These are phyloP conservation scores for Eospalax fontanierii DNA, from an alignment of 2,797 vertebrate genomes.

Conservation along the genomic window DNA sequence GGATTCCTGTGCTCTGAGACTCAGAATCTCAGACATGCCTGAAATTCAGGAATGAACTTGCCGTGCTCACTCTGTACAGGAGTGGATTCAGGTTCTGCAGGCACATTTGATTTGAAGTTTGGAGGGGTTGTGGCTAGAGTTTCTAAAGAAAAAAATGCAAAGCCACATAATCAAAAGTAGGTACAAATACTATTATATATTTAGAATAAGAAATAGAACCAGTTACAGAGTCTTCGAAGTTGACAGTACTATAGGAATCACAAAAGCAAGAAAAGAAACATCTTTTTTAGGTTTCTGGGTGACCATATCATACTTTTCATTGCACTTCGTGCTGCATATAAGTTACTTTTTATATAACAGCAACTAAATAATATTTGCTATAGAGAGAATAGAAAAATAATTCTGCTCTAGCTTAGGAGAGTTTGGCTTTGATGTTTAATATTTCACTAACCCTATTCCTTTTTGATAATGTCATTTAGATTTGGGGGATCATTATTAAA, in stretches of 20 bases:
- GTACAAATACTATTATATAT: not conserved
- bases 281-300: slow-evolving; percentile 27
- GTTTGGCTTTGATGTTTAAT: not conserved
- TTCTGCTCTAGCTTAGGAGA: slow-evolving; percentile 19
- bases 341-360: not conserved
- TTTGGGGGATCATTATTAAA: not conserved
- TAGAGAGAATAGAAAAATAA: slow-evolving; percentile 15
- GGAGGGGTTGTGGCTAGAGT: not conserved
- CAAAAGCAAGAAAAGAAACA: slow-evolving; percentile 2
- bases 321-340: not conserved
- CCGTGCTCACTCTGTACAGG: not conserved
- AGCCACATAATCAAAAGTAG: slow-evolving; percentile 42
- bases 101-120: not conserved
- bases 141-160: slow-evolving; percentile 6
- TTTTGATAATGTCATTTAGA: slow-evolving; percentile 28
- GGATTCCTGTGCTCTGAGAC: not conserved
- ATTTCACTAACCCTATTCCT: slow-evolving; percentile 3
- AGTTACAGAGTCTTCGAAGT: not conserved
- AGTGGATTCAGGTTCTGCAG: not conserved
- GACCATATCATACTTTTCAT: not conserved
- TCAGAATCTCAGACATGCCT: not conserved
- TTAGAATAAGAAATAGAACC: slow-evolving; percentile 46
- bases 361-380: not conserved
- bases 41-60: not conserved
- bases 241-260: not conserved